phyloP scores from a whole-genome alignment of 2,113 vertebrate genomes.

The Miniopterus natalensis region DNA sequence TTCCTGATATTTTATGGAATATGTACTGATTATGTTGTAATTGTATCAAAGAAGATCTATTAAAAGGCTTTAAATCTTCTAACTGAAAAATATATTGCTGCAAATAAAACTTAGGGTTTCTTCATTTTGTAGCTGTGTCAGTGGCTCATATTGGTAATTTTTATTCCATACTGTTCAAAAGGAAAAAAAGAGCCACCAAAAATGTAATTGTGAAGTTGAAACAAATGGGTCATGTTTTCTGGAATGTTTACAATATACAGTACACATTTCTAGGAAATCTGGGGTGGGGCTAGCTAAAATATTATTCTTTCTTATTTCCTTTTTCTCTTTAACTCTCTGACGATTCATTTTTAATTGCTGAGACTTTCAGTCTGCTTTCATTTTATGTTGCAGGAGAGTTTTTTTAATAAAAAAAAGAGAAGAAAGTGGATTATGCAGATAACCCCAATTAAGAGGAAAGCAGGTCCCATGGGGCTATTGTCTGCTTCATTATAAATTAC shows the following conservation, averaged over 20 bases:
- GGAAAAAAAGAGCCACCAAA: slow-evolving; percentile 1
- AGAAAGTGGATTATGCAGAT: slow-evolving; percentile 43
- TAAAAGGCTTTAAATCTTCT: neutral
- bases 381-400: neutral
- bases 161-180: slow-evolving; percentile 2
- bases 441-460: slow-evolving; percentile 60
- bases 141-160: neutral
- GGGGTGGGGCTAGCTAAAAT: neutral
- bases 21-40: neutral
- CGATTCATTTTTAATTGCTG: slow-evolving; percentile 32
- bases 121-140: neutral
- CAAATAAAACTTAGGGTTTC: neutral
- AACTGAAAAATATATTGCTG: neutral
- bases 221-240: slow-evolving; percentile 36
- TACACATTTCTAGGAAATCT: neutral
- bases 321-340: neutral
- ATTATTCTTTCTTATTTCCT: neutral
- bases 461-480: slow-evolving; percentile 66
- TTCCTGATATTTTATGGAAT: slow-evolving; percentile 37
- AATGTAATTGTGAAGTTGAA: neutral
- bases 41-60: neutral
- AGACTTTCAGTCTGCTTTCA: neutral
- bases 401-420: neutral
- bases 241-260: neutral
- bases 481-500: slow-evolving; percentile 72